Conservation (phyloP, 92 coral and sea anemone species). For the Anthopleura xanthogrammica region DNA sequence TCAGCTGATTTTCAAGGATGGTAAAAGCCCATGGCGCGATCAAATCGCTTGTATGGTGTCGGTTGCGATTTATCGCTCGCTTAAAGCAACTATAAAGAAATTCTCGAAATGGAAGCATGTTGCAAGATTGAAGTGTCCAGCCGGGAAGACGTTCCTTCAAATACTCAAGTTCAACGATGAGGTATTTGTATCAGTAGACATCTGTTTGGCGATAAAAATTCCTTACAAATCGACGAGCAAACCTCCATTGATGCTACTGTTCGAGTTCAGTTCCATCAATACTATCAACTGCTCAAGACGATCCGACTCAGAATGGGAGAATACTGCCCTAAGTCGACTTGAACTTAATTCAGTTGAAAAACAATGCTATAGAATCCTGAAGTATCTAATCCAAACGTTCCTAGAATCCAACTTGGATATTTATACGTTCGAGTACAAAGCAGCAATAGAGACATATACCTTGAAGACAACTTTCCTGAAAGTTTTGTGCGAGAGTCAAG, state of each 20-base stretch:
- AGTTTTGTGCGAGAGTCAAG: too few species aligned
- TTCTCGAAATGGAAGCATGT: constrained; percentile 48
- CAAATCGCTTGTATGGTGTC: constrained; percentile 51
- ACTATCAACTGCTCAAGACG: constrained; percentile 41
- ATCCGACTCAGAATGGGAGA: constrained; percentile 46
- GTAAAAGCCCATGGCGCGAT: constrained; percentile 53
- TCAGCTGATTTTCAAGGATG: constrained; percentile 47
- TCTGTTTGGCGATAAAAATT: constrained; percentile 54
- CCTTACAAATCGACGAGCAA: constrained; percentile 12
- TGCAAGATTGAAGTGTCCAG: constrained; percentile 13
- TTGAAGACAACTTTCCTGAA: too few species aligned
- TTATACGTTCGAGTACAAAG: constrained; percentile 48
- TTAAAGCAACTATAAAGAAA: constrained; percentile 12
- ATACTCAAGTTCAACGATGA: too few species aligned
- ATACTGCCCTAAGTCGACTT: constrained; percentile 18
- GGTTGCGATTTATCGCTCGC: constrained; percentile 39
- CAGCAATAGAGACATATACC: constrained; percentile 42
- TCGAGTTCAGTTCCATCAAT: constrained; percentile 52
- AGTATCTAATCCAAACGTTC: constrained; percentile 45
- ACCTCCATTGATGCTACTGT: constrained; percentile 41
- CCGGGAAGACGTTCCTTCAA: too few species aligned
- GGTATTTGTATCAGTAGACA: constrained; percentile 47
- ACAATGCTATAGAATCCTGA: constrained; percentile 45
- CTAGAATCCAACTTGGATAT: constrained; percentile 45
- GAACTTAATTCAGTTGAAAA: constrained; percentile 35